These are phyloP conservation scores for Embiotoca jacksoni DNA, from an alignment of 2,113 vertebrate genomes.

Conservation along the genomic window DNA sequence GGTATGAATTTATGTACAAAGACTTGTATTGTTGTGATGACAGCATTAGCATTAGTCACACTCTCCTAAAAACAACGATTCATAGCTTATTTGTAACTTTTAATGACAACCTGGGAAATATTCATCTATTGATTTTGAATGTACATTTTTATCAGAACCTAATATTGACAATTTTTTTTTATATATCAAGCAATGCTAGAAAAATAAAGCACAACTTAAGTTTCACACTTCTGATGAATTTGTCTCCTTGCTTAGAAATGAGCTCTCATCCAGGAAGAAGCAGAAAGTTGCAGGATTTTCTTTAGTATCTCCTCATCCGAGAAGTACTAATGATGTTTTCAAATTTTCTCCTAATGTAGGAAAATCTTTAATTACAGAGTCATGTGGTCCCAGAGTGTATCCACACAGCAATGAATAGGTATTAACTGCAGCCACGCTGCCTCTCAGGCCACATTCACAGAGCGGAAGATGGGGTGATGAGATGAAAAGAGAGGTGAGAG, in stretches of 20 bases:
- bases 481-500: neutral
- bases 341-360: conserved; percentile 42
- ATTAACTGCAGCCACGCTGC: conserved; percentile 38
- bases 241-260: neutral
- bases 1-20: too few species aligned
- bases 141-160: too few species aligned
- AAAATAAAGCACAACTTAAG: too few species aligned
- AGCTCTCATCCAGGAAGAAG: neutral
- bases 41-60: too few species aligned
- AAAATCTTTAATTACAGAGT: conserved; percentile 56
- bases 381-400: conserved; percentile 32
- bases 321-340: conserved; percentile 48
- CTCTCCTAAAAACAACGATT: too few species aligned
- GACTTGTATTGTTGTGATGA: too few species aligned
- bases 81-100: too few species aligned
- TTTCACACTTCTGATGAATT: neutral
- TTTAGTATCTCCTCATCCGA: conserved; percentile 38
- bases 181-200: too few species aligned
- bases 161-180: too few species aligned
- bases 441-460: conserved; percentile 14
- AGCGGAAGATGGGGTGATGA: neutral
- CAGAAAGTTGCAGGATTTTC: neutral
- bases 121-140: too few species aligned
- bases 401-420: conserved; percentile 41
- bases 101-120: too few species aligned